Evolutionary conservation across 2,888 invertebrate genomes (phyloP), one percentile per base, ranked within the genome.

Genomic region (Aporophyla lueneburgensis): DNA sequence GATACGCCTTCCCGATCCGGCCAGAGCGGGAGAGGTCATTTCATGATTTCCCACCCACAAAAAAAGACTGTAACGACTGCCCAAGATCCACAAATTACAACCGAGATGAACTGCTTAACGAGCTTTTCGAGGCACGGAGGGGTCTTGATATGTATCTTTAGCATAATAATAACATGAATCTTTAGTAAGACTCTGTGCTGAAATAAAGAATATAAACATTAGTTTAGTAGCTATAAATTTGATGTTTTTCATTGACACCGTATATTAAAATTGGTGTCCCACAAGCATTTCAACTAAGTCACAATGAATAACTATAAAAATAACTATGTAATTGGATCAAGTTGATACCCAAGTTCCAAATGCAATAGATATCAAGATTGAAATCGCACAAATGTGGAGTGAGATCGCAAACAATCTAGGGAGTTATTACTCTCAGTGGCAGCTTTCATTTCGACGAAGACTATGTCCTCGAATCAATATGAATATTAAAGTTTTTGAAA

Each of bases 391-490:
- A 65, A 75, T 71, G 63, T 65, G 49, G 56, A 81, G 63, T 61
- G 61, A 65, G 82, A 71, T 81, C 40, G 71, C 86, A 81, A 85
- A 85, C 82, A 82, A 81, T 76, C 63, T 65, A 33, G 59, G 58
- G 53, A 82, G 61, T 81, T 82, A 82, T 81, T 82, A 85, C 68
- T 76, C 53, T 65, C 63, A 68, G 68, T 58, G 27, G 63, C 1
- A 81, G 54, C 46, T 71, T 81, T 59, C 67, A 75, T 61, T 81
- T 75, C 68, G 75, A 51, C 56, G 46, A 49, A 74, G 81, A 54
- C 46, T 46, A 61, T 63, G 62, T 61, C 59, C 14, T 85, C 54
- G 40, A 59, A 81, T 75, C 82, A 59, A 74, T 71, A 58, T 80
- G 69, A 81, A 70, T 80, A 70, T 74, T 59, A n/a, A 21, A 21